phyloP scores from a whole-genome alignment of 1,140 invertebrate species.

The Varroa destructor region DNA sequence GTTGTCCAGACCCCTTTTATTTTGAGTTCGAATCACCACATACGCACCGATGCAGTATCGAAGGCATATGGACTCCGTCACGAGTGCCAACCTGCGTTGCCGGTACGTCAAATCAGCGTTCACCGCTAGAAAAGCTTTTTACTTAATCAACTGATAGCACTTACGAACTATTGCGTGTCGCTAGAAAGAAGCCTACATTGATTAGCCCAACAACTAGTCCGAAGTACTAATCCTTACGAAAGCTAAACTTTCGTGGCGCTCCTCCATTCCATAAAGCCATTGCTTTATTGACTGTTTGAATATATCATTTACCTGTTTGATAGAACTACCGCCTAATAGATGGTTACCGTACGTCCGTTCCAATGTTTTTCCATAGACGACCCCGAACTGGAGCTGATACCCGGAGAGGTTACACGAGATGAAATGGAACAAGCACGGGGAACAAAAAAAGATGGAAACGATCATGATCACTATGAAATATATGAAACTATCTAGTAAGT shows the following conservation, averaged over 20 bases:
- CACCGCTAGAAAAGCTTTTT: too few relatives aligned
- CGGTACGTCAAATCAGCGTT: conserved; percentile 42
- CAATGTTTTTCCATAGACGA: neutral
- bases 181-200: too few relatives aligned
- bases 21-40: conserved; percentile 29
- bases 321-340: too few relatives aligned
- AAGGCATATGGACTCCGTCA: conserved; percentile 48
- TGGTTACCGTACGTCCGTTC: too few relatives aligned
- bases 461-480: conserved; percentile 15
- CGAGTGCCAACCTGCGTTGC: conserved; percentile 59
- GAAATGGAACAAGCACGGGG: conserved; percentile 5
- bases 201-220: too few relatives aligned
- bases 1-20: conserved; percentile 30
- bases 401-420: conserved; percentile 17
- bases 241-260: too few relatives aligned
- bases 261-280: too few relatives aligned
- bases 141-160: too few relatives aligned
- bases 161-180: too few relatives aligned
- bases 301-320: too few relatives aligned
- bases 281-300: too few relatives aligned
- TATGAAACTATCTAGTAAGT: conserved; percentile 13
- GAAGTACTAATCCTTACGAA: too few relatives aligned
- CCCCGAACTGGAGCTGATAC: conserved; percentile 3
- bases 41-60: conserved; percentile 29
- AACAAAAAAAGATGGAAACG: neutral